A percentile compares a stretch with the other conserved stretches of the same genome.
These are phyloP conservation scores for Tridacna gigas DNA, from an alignment of 2,888 invertebrate species.

Conservation along the genomic window DNA sequence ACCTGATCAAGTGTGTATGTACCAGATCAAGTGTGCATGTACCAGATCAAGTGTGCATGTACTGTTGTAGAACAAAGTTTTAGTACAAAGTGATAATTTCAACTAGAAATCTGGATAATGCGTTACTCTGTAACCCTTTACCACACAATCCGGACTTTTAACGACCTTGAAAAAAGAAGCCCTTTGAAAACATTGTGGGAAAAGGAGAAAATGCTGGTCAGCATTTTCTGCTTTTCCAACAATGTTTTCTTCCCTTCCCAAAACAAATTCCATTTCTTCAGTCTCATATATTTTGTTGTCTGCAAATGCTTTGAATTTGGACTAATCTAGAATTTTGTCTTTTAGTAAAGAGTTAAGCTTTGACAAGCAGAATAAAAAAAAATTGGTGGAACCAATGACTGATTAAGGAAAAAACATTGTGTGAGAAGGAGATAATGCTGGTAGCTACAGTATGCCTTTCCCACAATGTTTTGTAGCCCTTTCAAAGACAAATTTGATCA, in stretches of 20 bases:
- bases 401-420: too few species aligned
- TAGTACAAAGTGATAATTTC: neutral
- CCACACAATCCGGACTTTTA: neutral
- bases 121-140: neutral
- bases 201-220: neutral
- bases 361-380: neutral
- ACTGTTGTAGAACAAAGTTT: neutral
- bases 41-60: neutral
- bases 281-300: neutral
- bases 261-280: neutral
- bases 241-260: neutral
- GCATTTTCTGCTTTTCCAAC: neutral
- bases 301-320: neutral
- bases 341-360: neutral
- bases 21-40: neutral
- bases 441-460: neutral
- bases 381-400: neutral
- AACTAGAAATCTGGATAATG: too few species aligned
- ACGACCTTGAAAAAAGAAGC: neutral
- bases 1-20: neutral
- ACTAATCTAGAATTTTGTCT: neutral
- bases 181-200: neutral
- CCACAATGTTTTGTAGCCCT: neutral
- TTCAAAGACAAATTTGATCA: neutral
- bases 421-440: neutral